Percentiles rank a stretch among this genome's conserved stretches.
These are phyloP conservation scores for Sebastiscus tertius DNA, from an alignment of 2,797 vertebrate genomes.

Conservation along the genomic window DNA sequence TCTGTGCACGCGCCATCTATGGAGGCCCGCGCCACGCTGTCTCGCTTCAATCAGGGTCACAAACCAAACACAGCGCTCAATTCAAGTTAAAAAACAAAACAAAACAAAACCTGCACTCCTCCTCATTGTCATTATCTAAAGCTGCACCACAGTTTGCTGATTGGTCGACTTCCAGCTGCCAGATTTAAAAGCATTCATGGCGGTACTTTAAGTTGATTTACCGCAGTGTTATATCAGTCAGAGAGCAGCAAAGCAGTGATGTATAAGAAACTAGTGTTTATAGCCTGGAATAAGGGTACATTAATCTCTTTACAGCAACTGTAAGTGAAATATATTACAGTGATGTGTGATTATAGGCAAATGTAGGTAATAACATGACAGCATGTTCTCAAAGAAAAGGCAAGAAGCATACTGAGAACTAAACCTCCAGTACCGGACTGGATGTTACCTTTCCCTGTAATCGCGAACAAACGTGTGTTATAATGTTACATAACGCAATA, in stretches of 20 bases:
- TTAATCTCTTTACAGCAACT: neutral
- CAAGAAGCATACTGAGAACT: neutral
- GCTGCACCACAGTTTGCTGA: no score
- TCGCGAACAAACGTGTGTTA: neutral
- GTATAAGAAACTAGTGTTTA: neutral
- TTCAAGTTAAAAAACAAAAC: neutral
- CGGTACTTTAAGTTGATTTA: neutral
- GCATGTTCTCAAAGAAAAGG: neutral
- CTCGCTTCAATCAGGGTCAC: no score
- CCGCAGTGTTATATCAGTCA: neutral
- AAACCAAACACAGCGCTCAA: neutral
- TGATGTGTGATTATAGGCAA: neutral
- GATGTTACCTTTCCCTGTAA: neutral
- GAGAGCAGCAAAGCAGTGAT: neutral
- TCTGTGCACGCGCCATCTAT: no score
- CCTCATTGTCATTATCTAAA: neutral
- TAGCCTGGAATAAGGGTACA: neutral
- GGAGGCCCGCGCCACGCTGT: accelerated
- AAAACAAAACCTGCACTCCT: neutral
- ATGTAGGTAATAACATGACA: neutral
- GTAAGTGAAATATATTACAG: neutral
- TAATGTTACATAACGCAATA: neutral
- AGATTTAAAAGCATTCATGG: neutral
- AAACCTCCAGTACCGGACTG: neutral
- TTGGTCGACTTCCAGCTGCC: constrained; percentile 1